These are phyloP conservation scores for Scarus forsteni DNA, from an alignment of 2,797 vertebrate species.

Conservation along the genomic window DNA sequence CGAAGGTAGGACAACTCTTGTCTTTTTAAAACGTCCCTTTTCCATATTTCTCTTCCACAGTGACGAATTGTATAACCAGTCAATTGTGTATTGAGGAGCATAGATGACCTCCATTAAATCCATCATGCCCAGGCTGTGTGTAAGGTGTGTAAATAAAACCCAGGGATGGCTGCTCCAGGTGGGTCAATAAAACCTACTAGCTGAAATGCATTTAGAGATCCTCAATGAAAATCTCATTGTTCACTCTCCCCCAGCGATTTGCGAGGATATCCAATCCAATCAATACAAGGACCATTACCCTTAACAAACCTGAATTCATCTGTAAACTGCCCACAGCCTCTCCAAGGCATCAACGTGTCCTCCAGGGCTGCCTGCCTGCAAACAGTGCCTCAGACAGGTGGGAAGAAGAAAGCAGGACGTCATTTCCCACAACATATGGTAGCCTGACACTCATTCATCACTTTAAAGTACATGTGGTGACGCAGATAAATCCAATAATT, in stretches of 20 bases:
- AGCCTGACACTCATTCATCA: slow-evolving; percentile 21
- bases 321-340: slow-evolving; percentile 69
- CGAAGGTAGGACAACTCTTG: too few relatives aligned
- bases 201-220: slow-evolving; percentile 74
- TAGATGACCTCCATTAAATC: slow-evolving; percentile 40
- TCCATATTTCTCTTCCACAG: too few relatives aligned
- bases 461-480: slow-evolving; percentile 12
- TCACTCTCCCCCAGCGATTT: slow-evolving; percentile 69
- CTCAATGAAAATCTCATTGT: slow-evolving; percentile 73
- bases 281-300: slow-evolving; percentile 85
- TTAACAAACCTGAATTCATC: slow-evolving; percentile 81
- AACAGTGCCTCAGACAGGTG: slow-evolving; percentile 29
- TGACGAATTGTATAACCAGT: slow-evolving; percentile 19
- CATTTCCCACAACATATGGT: slow-evolving; percentile 14
- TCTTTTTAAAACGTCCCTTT: too few relatives aligned
- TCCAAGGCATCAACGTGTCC: slow-evolving; percentile 47
- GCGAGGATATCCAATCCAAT: slow-evolving; percentile 75
- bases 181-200: slow-evolving; percentile 80
- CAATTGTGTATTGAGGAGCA: slow-evolving; percentile 17
- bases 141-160: slow-evolving; percentile 74
- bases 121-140: slow-evolving; percentile 49
- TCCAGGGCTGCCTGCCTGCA: slow-evolving; percentile 42
- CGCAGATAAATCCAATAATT: slow-evolving; percentile 15
- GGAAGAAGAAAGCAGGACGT: slow-evolving; percentile 21
- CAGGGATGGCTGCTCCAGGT: slow-evolving; percentile 47